Conservation (phyloP, 2,888 invertebrate genomes). For the Physocephala rufipes region DNA sequence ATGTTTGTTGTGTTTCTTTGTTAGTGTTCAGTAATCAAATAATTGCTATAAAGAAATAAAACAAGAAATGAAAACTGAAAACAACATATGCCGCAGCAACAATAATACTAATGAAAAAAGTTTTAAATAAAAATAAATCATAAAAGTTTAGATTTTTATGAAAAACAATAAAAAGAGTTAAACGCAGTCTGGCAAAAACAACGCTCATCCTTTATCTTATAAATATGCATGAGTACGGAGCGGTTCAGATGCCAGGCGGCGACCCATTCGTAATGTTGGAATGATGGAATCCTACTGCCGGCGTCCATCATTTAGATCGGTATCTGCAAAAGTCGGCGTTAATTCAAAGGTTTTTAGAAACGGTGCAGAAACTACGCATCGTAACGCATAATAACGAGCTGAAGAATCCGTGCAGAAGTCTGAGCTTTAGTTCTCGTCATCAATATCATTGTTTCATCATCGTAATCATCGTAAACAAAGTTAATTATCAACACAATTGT, state of each 20-base stretch:
- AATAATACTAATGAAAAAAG: slow-evolving; percentile 20
- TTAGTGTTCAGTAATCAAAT: slow-evolving; percentile 52
- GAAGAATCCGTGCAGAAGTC: too few relatives aligned
- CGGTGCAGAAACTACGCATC: too few relatives aligned
- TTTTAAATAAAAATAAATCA: too few relatives aligned
- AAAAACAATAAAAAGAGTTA: slow-evolving; percentile 45
- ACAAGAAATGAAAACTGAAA: slow-evolving; percentile 41
- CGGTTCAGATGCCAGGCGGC: slow-evolving; percentile 35
- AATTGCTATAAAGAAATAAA: slow-evolving; percentile 59
- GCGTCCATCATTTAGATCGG: too few relatives aligned
- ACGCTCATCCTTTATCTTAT: slow-evolving; percentile 55
- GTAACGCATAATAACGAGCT: too few relatives aligned
- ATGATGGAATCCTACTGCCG: slow-evolving; percentile 56
- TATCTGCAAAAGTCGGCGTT: slow-evolving; percentile 56
- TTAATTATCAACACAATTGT: slow-evolving; percentile 7
- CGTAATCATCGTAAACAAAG: background rate
- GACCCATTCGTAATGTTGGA: too few relatives aligned
- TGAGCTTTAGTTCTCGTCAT: slow-evolving; percentile 40
- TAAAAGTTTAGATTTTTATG: slow-evolving; percentile 1
- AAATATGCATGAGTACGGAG: slow-evolving; percentile 60
- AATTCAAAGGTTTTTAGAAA: slow-evolving; percentile 39
- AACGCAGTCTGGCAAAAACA: slow-evolving; percentile 45
- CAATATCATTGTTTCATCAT: slow-evolving; percentile 17
- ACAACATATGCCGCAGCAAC: background rate
- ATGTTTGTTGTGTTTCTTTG: slow-evolving; percentile 16